A percentile compares a stretch with the other conserved stretches of the same genome.
Conservation (phyloP, 1,140 invertebrate genomes). For the Cydia amplana region DNA sequence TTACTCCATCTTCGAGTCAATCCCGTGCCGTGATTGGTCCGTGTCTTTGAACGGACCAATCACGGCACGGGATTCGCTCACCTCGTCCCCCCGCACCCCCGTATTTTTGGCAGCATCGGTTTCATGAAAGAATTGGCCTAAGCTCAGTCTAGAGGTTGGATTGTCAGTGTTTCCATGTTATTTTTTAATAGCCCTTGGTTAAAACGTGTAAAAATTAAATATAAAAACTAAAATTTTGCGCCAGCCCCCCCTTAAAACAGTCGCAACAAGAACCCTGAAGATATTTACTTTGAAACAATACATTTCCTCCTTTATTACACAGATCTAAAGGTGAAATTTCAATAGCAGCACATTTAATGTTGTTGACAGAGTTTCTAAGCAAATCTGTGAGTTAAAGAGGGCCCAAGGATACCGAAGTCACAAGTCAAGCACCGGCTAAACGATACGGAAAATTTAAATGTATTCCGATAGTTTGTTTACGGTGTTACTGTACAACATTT, state of each 20-base stretch:
- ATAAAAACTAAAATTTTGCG: too few species aligned
- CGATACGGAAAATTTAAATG: background rate
- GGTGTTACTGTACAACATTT: background rate
- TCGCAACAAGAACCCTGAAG: background rate
- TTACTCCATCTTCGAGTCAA: too few species aligned
- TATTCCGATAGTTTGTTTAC: background rate
- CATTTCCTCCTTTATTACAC: background rate
- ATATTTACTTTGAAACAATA: background rate
- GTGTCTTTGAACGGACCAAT: too few species aligned
- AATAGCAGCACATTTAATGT: background rate
- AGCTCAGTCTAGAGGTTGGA: too few species aligned
- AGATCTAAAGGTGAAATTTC: background rate
- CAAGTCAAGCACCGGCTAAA: background rate
- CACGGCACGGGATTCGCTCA: too few species aligned
- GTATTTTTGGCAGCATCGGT: too few species aligned
- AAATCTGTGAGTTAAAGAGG: background rate
- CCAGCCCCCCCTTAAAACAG: background rate
- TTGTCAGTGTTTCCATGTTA: too few species aligned
- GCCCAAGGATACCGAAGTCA: background rate
- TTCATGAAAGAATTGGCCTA: too few species aligned
- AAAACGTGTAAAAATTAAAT: too few species aligned
- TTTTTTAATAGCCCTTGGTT: too few species aligned
- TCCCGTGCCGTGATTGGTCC: too few species aligned
- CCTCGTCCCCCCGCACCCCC: too few species aligned
- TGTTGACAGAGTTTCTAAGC: slow-evolving; percentile 7